Evolutionary conservation across 2,797 vertebrate species (phyloP).

Genomic region (Harpagifer antarcticus): DNA sequence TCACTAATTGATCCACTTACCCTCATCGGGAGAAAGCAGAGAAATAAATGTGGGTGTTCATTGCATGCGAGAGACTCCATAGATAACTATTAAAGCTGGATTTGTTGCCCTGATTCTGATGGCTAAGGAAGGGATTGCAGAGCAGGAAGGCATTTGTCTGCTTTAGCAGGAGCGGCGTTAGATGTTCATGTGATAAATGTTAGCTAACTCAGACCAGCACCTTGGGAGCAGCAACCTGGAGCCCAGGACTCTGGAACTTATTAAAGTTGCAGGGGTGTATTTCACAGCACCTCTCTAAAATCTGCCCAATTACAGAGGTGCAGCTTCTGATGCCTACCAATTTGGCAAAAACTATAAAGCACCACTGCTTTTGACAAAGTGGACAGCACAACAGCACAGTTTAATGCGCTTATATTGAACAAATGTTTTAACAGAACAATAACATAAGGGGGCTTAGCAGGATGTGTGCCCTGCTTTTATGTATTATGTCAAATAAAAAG

Average conservation of each 20-base stretch:
- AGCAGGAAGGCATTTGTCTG: slow-evolving; percentile 89
- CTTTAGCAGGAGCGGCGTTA: slow-evolving; percentile 86
- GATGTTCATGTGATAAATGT: slow-evolving; percentile 90
- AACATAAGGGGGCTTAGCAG: slow-evolving; percentile 14
- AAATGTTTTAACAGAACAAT: slow-evolving; percentile 43
- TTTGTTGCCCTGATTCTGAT: slow-evolving; percentile 88
- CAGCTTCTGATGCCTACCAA: slow-evolving; percentile 64
- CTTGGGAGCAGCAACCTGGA: slow-evolving; percentile 84
- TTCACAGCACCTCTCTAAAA: slow-evolving; percentile 82
- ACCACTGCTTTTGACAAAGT: slow-evolving; percentile 40
- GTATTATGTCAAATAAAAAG: slow-evolving; percentile 62
- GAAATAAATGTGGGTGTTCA: slow-evolving; percentile 94
- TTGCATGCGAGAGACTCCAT: slow-evolving; percentile 89
- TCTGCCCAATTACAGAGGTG: slow-evolving; percentile 85
- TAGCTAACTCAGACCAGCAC: slow-evolving; percentile 84
- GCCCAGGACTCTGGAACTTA: slow-evolving; percentile 86
- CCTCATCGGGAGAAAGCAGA: slow-evolving; percentile 89
- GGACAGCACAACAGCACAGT: slow-evolving; percentile 36
- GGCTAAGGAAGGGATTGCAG: slow-evolving; percentile 79
- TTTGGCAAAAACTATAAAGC: slow-evolving; percentile 65
- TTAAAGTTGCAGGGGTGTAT: slow-evolving; percentile 86
- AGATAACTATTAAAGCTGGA: slow-evolving; percentile 93
- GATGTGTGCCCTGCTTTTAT: slow-evolving; percentile 44
- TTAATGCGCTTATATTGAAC: slow-evolving; percentile 41
- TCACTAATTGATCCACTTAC: slow-evolving; percentile 97